phyloP scores from a whole-genome alignment of 2,888 invertebrate species.

The Chrysina gloriosa region DNA sequence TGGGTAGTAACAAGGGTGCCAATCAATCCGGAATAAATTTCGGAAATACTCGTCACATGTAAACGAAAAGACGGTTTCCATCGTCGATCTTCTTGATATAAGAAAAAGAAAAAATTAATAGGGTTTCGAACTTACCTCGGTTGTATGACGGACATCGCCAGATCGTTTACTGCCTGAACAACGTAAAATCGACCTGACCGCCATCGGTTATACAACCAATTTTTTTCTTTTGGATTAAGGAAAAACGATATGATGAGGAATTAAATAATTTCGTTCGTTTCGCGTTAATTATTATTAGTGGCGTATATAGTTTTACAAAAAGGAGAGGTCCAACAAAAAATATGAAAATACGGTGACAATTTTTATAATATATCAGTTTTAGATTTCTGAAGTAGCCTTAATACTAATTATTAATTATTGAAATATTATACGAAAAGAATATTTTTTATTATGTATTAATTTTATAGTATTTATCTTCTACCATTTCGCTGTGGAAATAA shows the following conservation, averaged over 20 bases:
- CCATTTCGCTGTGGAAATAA: slow-evolving; percentile 30
- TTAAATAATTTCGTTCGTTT: not conserved
- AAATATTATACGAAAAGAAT: slow-evolving; percentile 34
- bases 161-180: too few species aligned
- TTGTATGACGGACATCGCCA: not conserved
- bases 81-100: slow-evolving; percentile 20
- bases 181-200: not conserved
- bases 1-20: slow-evolving; percentile 98
- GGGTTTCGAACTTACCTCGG: not conserved
- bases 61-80: slow-evolving; percentile 59
- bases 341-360: slow-evolving; percentile 21
- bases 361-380: slow-evolving; percentile 32
- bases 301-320: slow-evolving; percentile 6
- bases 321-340: slow-evolving; percentile 29
- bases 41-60: slow-evolving; percentile 98
- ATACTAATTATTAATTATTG: slow-evolving; percentile 37
- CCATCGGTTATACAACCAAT: not conserved
- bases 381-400: slow-evolving; percentile 39
- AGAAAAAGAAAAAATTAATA: not conserved
- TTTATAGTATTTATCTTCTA: slow-evolving; percentile 40
- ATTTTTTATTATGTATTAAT: slow-evolving; percentile 44
- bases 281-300: not conserved
- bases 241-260: not conserved
- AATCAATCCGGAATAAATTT: slow-evolving; percentile 96
- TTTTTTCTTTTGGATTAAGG: not conserved